Evolutionary conservation across 2,113 vertebrate genomes (phyloP).

Genomic region (Lophochroa leadbeateri): DNA sequence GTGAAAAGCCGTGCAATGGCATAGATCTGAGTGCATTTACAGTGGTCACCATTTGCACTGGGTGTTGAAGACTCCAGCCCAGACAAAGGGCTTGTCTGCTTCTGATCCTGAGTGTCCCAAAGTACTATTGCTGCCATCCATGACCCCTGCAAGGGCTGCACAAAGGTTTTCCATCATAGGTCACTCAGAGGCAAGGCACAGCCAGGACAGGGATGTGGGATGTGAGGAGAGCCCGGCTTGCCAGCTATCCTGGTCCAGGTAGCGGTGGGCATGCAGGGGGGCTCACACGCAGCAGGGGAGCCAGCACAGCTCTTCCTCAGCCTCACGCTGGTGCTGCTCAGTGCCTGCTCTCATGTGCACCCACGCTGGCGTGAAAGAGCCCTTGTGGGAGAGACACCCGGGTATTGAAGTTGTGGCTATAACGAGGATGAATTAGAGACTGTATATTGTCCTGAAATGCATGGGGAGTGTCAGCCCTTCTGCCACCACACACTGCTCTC

Average conservation of each 20-base stretch:
- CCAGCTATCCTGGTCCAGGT: neutral
- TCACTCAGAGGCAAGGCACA: neutral
- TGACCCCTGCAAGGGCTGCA: neutral
- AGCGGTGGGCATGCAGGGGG: neutral
- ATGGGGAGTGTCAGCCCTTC: neutral
- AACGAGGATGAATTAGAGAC: neutral
- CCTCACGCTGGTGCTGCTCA: neutral
- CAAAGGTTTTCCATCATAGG: neutral
- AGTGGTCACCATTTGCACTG: neutral
- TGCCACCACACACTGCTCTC: too few species aligned
- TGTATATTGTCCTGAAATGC: neutral
- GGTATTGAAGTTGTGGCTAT: too few species aligned
- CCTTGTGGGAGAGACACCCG: neutral
- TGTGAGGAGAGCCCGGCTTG: rapidly evolving
- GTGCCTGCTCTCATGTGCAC: too few species aligned
- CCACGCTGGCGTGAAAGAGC: neutral
- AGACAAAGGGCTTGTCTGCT: neutral
- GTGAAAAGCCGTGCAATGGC: neutral
- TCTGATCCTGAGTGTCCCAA: neutral
- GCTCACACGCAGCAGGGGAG: neutral
- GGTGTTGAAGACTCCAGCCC: neutral
- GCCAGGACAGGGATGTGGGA: neutral
- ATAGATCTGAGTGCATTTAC: neutral
- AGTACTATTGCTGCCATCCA: neutral
- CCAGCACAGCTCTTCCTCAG: rapidly evolving